phyloP scores from a whole-genome alignment of 2,113 vertebrate genomes.

The Silurus meridionalis region DNA sequence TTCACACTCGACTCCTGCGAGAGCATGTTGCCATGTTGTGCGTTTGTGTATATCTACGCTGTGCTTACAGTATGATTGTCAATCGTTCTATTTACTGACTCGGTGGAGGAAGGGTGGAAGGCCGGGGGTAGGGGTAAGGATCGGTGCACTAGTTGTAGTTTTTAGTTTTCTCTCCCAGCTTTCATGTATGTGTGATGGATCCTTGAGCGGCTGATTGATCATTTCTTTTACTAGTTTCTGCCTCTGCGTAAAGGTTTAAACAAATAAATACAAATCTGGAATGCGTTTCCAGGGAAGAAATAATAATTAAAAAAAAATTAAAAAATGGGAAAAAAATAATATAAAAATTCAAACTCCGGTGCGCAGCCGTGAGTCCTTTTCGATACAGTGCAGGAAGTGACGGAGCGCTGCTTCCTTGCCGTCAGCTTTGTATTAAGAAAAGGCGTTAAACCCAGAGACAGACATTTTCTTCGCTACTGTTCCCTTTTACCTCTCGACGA shows the following conservation, averaged over 20 bases:
- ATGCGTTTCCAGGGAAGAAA: constrained; percentile 3
- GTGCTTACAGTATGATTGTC: not conserved
- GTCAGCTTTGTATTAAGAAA: not conserved
- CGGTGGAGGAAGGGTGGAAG: too few relatives aligned
- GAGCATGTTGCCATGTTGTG: not conserved
- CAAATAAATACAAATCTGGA: constrained; percentile 24
- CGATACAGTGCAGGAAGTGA: not conserved
- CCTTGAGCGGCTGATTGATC: not conserved
- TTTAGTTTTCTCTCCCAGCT: not conserved
- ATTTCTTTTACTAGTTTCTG: not conserved
- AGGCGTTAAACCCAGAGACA: not conserved
- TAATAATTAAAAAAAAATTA: not conserved
- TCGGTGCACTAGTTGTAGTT: not conserved
- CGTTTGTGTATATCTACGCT: not conserved
- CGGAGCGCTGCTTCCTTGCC: not conserved
- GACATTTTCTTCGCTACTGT: constrained; percentile 26
- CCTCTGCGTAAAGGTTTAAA: not conserved
- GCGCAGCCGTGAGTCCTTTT: not conserved
- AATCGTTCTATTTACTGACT: too few relatives aligned
- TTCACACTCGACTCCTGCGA: not conserved
- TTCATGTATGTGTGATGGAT: not conserved
- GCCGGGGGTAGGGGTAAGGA: not conserved
- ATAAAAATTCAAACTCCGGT: not conserved
- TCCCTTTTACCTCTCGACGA: constrained; percentile 12
- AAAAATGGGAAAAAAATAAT: not conserved